Conservation (phyloP, 2,113 vertebrate species). For the Ceratotherium simum region DNA sequence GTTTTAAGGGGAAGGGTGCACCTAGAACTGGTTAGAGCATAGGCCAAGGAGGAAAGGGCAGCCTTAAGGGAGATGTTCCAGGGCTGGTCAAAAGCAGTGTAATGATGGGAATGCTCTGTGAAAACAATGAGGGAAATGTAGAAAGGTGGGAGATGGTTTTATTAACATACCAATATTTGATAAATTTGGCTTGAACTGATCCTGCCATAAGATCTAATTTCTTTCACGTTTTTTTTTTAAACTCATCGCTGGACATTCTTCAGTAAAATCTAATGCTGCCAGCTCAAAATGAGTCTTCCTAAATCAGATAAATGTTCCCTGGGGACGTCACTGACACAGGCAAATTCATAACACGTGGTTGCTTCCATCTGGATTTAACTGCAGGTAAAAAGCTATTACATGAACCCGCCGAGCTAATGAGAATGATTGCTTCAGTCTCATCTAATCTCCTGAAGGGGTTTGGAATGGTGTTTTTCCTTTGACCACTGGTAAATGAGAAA, state of each 20-base stretch:
- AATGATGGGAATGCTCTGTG: not conserved
- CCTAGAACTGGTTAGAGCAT: not conserved
- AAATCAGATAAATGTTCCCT: constrained; percentile 36
- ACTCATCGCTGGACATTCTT: constrained; percentile 7
- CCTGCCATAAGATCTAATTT: not conserved
- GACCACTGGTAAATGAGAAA: not conserved
- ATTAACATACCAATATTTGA: not conserved
- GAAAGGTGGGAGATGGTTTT: not conserved
- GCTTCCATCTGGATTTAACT: not conserved
- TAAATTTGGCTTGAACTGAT: not conserved
- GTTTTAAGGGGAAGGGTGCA: not conserved
- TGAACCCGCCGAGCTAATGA: constrained; percentile 53
- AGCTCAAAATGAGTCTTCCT: constrained; percentile 72
- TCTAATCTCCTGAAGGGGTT: not conserved
- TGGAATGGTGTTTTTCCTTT: not conserved
- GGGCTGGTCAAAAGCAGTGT: too few relatives aligned
- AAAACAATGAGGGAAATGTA: not conserved
- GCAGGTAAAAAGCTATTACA: constrained; percentile 55
- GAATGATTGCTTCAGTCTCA: not conserved
- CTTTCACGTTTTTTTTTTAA: not conserved
- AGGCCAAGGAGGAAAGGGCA: not conserved
- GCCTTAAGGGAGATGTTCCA: not conserved
- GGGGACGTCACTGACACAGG: not conserved
- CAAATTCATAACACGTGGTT: not conserved
- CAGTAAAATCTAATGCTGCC: constrained; percentile 3